A percentile compares a stretch with the other conserved stretches of the same genome.
Evolutionary conservation across 1,140 invertebrate species (phyloP).

Genomic region (Drosophila tristis): DNA sequence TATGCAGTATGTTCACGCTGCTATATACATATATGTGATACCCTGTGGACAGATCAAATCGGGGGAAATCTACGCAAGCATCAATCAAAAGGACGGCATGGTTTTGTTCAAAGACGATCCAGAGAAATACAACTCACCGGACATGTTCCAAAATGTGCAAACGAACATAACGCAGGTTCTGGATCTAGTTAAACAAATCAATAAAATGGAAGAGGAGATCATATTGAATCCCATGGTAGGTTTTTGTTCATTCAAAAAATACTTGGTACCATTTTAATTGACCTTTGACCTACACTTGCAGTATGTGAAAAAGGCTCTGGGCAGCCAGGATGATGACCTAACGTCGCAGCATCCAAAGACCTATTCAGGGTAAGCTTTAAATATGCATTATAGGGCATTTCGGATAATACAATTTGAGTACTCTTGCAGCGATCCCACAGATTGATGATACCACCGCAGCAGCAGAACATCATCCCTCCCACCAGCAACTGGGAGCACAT

Average conservation of each 20-base stretch:
- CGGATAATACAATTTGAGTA: constrained; percentile 1
- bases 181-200: constrained; percentile 93
- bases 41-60: constrained; percentile 93
- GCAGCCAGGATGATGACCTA: constrained; percentile 88
- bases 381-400: neutral
- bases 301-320: constrained; percentile 90
- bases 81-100: constrained; percentile 99
- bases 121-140: constrained; percentile 96
- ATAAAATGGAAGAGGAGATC: constrained; percentile 97
- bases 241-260: constrained; percentile 11
- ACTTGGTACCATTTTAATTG: neutral
- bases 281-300: constrained; percentile 73
- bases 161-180: constrained; percentile 95
- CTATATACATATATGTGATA: too few relatives aligned
- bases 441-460: constrained; percentile 67
- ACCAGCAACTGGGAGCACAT: constrained; percentile 5
- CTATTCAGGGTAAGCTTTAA: constrained; percentile 71
- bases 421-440: constrained; percentile 75
- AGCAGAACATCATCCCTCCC: constrained; percentile 21
- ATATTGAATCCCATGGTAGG: constrained; percentile 92
- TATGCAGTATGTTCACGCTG: neutral
- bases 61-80: constrained; percentile 97
- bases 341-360: constrained; percentile 86
- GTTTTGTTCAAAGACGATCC: constrained; percentile 98
- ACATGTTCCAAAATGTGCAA: constrained; percentile 94